These are phyloP conservation scores for Apostichopus japonicus DNA, from an alignment of 35 echinoderm and acorn worm species.

Conservation along the genomic window DNA sequence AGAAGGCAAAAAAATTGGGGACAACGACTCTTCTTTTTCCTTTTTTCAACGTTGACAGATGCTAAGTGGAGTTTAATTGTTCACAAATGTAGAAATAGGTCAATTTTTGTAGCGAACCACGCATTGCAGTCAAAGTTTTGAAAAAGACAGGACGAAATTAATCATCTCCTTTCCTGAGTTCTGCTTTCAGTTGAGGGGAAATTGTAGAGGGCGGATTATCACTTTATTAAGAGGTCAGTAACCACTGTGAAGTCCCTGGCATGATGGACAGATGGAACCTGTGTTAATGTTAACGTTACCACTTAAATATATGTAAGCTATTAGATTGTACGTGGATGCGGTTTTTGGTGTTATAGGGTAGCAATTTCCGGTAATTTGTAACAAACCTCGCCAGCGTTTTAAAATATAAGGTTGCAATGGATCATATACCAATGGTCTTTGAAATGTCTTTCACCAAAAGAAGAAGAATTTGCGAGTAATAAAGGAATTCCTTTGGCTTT, in stretches of 20 bases:
- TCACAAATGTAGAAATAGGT: slow-evolving; percentile 50
- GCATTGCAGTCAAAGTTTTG: not conserved
- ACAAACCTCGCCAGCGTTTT: too few relatives aligned
- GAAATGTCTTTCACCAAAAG: too few relatives aligned
- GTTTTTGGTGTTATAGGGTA: too few relatives aligned
- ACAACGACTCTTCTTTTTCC: not conserved
- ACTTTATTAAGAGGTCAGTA: slow-evolving; percentile 11
- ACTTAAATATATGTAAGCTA: too few relatives aligned
- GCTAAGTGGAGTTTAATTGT: slow-evolving; percentile 51
- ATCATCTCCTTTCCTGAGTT: slow-evolving; percentile 14
- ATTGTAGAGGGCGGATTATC: not conserved
- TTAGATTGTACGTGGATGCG: too few relatives aligned
- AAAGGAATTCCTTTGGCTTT: too few relatives aligned
- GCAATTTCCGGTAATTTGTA: too few relatives aligned
- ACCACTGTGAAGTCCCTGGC: not conserved
- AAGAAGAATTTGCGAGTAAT: too few relatives aligned
- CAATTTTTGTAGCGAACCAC: slow-evolving; percentile 40
- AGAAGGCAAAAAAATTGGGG: not conserved
- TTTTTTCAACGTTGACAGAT: slow-evolving; percentile 43
- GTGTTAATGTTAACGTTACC: too few relatives aligned
- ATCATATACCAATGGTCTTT: too few relatives aligned
- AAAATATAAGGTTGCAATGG: too few relatives aligned
- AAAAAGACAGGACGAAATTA: not conserved
- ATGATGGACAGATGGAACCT: not conserved
- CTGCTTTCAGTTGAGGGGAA: not conserved